Evolutionary conservation across 1,140 invertebrate species (phyloP), one percentile per base, ranked within the genome.

Genomic region (Heliconius hermathena): DNA sequence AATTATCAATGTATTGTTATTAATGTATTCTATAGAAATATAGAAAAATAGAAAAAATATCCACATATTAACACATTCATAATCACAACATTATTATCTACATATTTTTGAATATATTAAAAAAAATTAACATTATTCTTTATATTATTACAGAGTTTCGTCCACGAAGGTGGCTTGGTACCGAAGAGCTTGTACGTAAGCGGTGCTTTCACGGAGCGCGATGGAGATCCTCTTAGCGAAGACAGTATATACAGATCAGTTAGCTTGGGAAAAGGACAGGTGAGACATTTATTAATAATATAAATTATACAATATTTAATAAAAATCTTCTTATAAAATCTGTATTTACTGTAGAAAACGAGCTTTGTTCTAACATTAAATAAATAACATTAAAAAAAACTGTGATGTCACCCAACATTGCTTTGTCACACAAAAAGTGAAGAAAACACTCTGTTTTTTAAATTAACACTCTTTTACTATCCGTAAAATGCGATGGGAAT

Each of bases 181-280:
- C 98, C 98, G 22, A 99, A 99, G 94, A 96, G 96, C 81, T 94
- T 98, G 73, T 99, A 99, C 90, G 96, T 97, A 93, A 96, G 87
- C 72, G 92, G 91, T 1, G 93, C 91, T 0, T 91, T 94, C 79
- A 94, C 91, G 0, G 94, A 94, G 66, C 83, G 94, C 0, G 92
- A 94, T 33, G 90, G 94, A 83, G 95, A 95, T 76, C 95, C 96
- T 6, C 93, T 97, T 74, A 95, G 95, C 57, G 96, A 96, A 82
- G 96, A 97, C 86, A 97, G 96, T 87, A 96, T 97, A 79, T 98
- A 97, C 90, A 95, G 96, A 75, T 97, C 96, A 16, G 96, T 97
- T 77, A 96, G 95, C 80, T 92, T 97, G 20, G 94, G 94, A 8
- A 97, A 96, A 90, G 97, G 97, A 85, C 92, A 95, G 90, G 94